These are phyloP conservation scores for Monarcha castaneiventris DNA, from an alignment of 2,113 vertebrate species.

Conservation along the genomic window DNA sequence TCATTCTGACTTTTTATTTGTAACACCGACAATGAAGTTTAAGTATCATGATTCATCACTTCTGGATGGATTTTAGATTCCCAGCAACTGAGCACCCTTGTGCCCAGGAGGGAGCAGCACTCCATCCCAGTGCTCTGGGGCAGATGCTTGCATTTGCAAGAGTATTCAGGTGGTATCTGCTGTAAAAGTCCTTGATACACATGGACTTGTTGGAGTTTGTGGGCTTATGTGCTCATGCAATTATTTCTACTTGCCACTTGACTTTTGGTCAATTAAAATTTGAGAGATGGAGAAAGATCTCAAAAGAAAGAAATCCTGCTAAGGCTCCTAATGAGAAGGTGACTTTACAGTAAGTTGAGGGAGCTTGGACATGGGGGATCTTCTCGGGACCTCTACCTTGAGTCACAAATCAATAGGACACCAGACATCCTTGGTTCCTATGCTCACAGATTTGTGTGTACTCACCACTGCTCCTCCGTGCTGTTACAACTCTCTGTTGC, in stretches of 20 bases:
- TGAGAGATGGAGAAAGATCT: background rate
- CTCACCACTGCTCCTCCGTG: background rate
- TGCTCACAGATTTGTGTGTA: background rate
- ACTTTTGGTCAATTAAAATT: background rate
- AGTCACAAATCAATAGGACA: background rate
- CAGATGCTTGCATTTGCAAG: background rate
- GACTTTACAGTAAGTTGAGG: background rate
- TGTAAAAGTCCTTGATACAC: background rate
- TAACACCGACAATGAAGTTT: background rate
- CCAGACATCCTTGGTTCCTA: background rate
- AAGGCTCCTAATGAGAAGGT: background rate
- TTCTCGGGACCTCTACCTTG: background rate
- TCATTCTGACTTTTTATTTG: slow-evolving; percentile 9
- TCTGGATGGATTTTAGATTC: background rate
- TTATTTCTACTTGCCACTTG: background rate
- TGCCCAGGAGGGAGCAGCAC: background rate
- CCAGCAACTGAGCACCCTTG: background rate
- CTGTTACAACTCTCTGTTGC: background rate
- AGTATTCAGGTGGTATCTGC: background rate
- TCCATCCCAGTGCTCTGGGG: background rate
- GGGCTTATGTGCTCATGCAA: rapidly evolving
- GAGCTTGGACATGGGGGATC: background rate
- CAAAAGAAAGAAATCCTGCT: background rate
- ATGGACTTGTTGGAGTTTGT: rapidly evolving
- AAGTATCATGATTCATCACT: background rate